These are phyloP conservation scores for Kryptolebias marmoratus DNA, from an alignment of 2,113 vertebrate species.

Conservation along the genomic window DNA sequence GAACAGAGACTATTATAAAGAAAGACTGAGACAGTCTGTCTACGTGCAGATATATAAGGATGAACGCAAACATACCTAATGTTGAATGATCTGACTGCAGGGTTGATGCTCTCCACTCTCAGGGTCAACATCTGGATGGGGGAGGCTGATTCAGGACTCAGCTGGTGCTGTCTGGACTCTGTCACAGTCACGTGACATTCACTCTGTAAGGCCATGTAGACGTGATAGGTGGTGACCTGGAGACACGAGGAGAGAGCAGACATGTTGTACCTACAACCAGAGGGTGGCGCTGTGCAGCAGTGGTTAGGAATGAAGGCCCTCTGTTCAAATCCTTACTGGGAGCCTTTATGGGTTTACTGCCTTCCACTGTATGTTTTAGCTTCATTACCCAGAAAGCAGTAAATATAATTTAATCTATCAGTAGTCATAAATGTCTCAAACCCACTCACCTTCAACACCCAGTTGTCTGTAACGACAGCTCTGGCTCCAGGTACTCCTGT, in stretches of 20 bases:
- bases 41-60: not conserved
- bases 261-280: not conserved
- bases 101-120: slow-evolving; percentile 85
- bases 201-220: slow-evolving; percentile 87
- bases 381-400: too few relatives aligned
- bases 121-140: slow-evolving; percentile 92
- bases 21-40: too few relatives aligned
- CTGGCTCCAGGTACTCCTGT: slow-evolving; percentile 86
- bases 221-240: slow-evolving; percentile 88
- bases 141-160: slow-evolving; percentile 85
- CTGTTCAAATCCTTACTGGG: too few relatives aligned
- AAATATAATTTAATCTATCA: too few relatives aligned
- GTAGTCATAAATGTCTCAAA: too few relatives aligned
- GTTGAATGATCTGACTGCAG: slow-evolving; percentile 82
- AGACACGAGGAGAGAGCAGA: not conserved
- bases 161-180: slow-evolving; percentile 87
- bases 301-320: too few relatives aligned
- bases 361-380: too few relatives aligned
- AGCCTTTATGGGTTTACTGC: too few relatives aligned
- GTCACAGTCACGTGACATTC: slow-evolving; percentile 89
- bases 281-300: too few relatives aligned
- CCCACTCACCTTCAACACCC: slow-evolving; percentile 82
- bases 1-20: too few relatives aligned
- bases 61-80: slow-evolving; percentile 81
- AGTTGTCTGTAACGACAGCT: slow-evolving; percentile 91